Base-by-base conservation (phyloP, 2,113 vertebrate genomes). In the Xenopus laevis region DNA sequence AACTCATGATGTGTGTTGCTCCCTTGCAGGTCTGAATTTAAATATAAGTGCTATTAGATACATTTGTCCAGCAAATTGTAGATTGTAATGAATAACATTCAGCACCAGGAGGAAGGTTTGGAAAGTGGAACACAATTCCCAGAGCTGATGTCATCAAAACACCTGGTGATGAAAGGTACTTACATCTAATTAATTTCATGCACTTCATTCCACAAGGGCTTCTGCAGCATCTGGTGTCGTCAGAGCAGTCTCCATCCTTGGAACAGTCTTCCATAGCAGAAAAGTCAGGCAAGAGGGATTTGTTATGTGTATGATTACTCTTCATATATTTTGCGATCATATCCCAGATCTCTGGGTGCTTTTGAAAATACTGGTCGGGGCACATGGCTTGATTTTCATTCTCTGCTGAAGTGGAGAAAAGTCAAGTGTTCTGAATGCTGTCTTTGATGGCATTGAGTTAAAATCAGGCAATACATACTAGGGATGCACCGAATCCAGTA, bases 151-250 rank as follows among this genome's bases (percentile, higher is more conserved):
- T 53, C 17, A 53, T 15, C 7, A 13, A 53, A 13, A 53, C 33
- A 53, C 50, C 50, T 53, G 5, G 17, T 40, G 33, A 40, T 66
- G 44, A 16, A 16, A 7, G 1, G 1, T 61, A 74, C 72, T 74
- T 74, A 74, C 72, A 65, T 16, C 33, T 61, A n/a, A 74, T 66
- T 18, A 15, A 15, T n/a, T 61, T 61, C 45, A 68, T 21, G 20
- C 72, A 74, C 17, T 74, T 74, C 21, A 33, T 74, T 13, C 72
- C 72, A 61, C 72, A 74, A 11, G 67, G 30, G 21, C 65, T 50
- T 10, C 12, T 53, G 46, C 72, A 74, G 13, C 72, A 74, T n/a
- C 40, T 27, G 65, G 40, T 74, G 17, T 60, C 27, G 21, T 50
- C 18, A 9, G 16, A 1, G 40, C 72, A 74, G 13, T 74, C 72